Evolutionary conservation across 2,113 vertebrate species (phyloP).

Genomic region (Eidolon helvum): DNA sequence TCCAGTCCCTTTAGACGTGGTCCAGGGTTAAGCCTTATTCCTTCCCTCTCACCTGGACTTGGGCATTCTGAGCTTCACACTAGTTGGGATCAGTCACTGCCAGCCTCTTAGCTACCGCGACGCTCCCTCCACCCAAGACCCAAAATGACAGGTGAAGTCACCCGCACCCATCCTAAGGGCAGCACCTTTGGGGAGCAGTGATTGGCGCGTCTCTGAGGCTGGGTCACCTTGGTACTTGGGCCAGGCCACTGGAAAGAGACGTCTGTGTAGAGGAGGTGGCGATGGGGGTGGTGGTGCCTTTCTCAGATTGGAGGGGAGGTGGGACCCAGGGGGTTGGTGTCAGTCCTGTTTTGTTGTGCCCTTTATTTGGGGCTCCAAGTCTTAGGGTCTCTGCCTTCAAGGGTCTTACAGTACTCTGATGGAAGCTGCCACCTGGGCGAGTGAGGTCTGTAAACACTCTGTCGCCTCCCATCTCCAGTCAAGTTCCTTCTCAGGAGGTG

Average conservation of each 20-base stretch:
- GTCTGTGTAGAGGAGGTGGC: neutral
- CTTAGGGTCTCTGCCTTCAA: neutral
- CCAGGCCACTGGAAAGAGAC: neutral
- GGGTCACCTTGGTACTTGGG: no score
- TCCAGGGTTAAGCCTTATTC: neutral
- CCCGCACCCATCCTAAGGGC: fast-evolving
- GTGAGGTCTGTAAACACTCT: neutral
- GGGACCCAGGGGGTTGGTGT: neutral
- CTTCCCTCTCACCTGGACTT: neutral
- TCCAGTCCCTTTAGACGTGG: neutral
- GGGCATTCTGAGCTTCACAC: neutral
- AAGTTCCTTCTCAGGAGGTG: neutral
- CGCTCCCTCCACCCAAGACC: neutral
- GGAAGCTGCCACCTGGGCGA: neutral
- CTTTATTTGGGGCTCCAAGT: neutral
- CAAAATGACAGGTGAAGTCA: neutral
- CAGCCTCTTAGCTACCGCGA: neutral
- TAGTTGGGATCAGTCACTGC: neutral
- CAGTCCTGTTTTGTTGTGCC: neutral
- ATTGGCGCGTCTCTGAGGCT: neutral
- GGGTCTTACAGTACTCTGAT: neutral
- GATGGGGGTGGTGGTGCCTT: neutral
- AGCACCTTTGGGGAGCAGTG: neutral
- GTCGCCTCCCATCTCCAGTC: neutral
- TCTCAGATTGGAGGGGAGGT: neutral